Base-by-base conservation (phyloP, 2,797 vertebrate species). In the Periophthalmus magnuspinnatus region DNA sequence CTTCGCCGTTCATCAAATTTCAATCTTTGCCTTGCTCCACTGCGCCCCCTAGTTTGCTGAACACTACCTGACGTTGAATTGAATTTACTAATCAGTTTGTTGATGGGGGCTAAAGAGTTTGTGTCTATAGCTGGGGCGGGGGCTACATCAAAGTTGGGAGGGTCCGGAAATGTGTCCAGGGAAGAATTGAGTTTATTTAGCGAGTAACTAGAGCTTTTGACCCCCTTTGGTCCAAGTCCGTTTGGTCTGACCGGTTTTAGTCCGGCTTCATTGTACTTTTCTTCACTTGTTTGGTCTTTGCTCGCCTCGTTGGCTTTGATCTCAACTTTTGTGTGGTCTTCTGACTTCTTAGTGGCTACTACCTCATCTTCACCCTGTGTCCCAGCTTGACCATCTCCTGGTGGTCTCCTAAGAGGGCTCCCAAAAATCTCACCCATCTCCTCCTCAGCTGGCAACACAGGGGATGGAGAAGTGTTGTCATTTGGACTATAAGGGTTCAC, bases 71-170 rank as follows among this genome's bases (percentile, higher is more conserved):
- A 84, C 2, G 81, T 85, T 33, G 66, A 92, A 65, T 96, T 94
- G 24, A 99, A 98, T 71, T 96, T 97, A 72, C 76, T 94, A 91
- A 98, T 99, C 66, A 98, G 94, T 0, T 95, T 95, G 83, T 96
- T 95, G 82, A 98, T 96, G 0, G 97, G 96, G 19, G 93, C 94
- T 48, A 98, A 78, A 0, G 96, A 96, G 8, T 97, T 93, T 0
- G 95, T 97, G 90, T 97, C 97, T 0, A 99, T 93, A 2, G 86
- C 86, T 0, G 78, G 83, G 1, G 47, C 78, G 1, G 85, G 81
- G 16, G 86, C 81, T 0, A 84, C 79, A 0, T 79, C 1, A 0
- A 67, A 10, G 6, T 54, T 59, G 2, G 70, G 75, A 34, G 82
- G 69, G 14, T 83, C 69, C n/a, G 87, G 79, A 65, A 88, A 71